A percentile compares a stretch with the other conserved stretches of the same genome.
These are phyloP conservation scores for Aythya baeri DNA, from an alignment of 2,113 vertebrate species.

Conservation along the genomic window DNA sequence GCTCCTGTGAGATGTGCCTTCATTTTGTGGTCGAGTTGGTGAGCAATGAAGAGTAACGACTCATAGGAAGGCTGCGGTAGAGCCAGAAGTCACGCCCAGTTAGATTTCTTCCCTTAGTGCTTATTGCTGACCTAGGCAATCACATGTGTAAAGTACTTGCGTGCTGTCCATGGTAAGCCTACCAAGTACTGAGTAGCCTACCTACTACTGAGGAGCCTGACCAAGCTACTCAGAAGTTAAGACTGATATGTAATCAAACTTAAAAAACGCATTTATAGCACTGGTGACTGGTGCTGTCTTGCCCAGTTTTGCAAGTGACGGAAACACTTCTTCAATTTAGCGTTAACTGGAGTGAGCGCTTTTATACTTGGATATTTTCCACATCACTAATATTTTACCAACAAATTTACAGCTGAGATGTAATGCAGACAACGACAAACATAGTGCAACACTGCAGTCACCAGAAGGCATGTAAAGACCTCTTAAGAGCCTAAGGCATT, in stretches of 20 bases:
- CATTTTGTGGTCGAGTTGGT: neutral
- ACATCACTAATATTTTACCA: neutral
- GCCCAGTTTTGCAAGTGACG: neutral
- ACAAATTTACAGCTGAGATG: neutral
- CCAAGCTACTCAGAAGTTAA: neutral
- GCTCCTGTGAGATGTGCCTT: neutral
- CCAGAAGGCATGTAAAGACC: neutral
- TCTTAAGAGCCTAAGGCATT: neutral
- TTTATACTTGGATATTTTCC: neutral
- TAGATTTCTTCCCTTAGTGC: neutral
- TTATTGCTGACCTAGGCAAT: neutral
- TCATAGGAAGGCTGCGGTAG: neutral
- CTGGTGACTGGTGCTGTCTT: no score
- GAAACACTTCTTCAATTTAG: neutral
- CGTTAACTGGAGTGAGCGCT: neutral
- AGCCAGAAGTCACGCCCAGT: neutral
- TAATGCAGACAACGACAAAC: neutral
- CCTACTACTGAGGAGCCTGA: neutral
- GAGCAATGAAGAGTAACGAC: neutral
- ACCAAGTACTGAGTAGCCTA: no score
- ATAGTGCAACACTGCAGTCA: accelerated
- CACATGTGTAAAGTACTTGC: neutral
- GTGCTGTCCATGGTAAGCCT: neutral
- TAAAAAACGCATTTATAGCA: no score
- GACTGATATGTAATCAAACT: neutral